Evolutionary conservation across 2,888 invertebrate species (phyloP), one percentile per base, ranked within the genome.

Genomic region (Athalia circularis): DNA sequence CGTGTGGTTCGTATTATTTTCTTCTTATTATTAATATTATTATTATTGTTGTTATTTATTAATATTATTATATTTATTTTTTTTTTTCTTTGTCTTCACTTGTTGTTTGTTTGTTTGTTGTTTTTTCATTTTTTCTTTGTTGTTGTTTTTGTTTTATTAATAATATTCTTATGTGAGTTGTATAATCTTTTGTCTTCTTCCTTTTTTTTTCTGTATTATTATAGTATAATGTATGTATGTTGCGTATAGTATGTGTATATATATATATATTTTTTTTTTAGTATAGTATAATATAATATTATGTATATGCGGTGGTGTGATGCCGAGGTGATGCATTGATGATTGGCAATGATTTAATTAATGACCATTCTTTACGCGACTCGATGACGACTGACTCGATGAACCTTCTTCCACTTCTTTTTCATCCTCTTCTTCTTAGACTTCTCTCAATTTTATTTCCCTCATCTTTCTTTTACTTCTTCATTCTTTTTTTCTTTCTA

Each of bases 361-460:
- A 57, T 77, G 77, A 50, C 61, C 77, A 45, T 67, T 45, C 15
- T 45, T 50, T 29, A 29, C 50, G 45, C 50, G 64, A 65, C 29
- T 45, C 29, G 52, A 50, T 65, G 65, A 54, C 65, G 65, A 45
- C 64, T 62, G 65, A 61, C 64, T 15, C 43, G 62, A 52, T 64
- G 50, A 61, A 54, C n/a, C 48, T 67, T 67, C 50, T 65, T 79
- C 75, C 76, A 59, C 15, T 75, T 54, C 52, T 77, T 67, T 50
- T 13, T 57, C 50, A 79, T 79, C 77, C 54, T 78, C 78, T 59
- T 64, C 59, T 70, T 79, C 81, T 79, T 78, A 79, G 65, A 78
- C 65, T 79, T 83, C 82, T 79, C 70, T 72, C 43, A 50, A 68
- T 50, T 9, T 70, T 54, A 61, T 65, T 11, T 68, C 52, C 67